Evolutionary conservation across 2,888 invertebrate species (phyloP).

Genomic region (Cordilura impudica): DNA sequence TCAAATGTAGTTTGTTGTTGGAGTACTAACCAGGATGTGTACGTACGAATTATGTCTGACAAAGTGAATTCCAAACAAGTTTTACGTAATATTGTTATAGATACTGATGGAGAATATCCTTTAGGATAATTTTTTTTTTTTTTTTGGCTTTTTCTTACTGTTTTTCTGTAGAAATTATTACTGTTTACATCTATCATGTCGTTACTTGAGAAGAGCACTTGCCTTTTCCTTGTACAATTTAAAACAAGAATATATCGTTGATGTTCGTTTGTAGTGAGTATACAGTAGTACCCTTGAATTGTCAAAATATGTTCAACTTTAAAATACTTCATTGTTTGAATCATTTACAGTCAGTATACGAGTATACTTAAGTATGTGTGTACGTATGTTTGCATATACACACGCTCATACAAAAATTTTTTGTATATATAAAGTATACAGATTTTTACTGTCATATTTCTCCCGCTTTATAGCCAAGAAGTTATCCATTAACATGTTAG

Average conservation of each 20-base stretch:
- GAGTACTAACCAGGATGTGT: constrained; percentile 10
- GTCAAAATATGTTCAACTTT: constrained; percentile 40
- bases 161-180: not conserved
- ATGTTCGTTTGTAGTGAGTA: not conserved
- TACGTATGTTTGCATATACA: no score
- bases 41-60: constrained; percentile 22
- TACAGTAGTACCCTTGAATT: constrained; percentile 24
- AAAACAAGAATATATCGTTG: no score
- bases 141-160: not conserved
- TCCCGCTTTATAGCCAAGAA: no score
- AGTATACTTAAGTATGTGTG: no score
- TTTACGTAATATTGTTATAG: constrained; percentile 31
- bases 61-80: constrained; percentile 44
- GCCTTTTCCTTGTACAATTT: not conserved
- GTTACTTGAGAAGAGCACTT: not conserved
- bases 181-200: not conserved
- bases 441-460: no score
- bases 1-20: not conserved
- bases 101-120: constrained; percentile 37
- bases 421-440: no score
- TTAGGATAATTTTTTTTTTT: not conserved
- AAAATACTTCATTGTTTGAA: constrained; percentile 10
- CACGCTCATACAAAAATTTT: no score
- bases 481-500: no score
- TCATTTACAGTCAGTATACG: not conserved